Percentiles rank a stretch among this genome's conserved stretches.
Conservation (phyloP, 2,888 invertebrate species). For the Synergus itoensis region DNA sequence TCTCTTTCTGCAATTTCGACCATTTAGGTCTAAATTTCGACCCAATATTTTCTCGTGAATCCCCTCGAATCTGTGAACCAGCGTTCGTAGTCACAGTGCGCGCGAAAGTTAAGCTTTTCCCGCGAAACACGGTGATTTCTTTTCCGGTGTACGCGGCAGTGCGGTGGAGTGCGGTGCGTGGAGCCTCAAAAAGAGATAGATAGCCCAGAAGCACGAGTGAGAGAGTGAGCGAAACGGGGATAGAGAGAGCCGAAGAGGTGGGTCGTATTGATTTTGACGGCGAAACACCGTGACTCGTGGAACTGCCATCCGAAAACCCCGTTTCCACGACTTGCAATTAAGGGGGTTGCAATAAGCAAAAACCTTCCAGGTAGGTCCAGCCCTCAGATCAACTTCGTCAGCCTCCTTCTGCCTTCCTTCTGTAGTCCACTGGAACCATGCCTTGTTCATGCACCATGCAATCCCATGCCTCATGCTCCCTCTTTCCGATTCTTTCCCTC, state of each 20-base stretch:
- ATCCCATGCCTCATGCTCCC: constrained; percentile 54
- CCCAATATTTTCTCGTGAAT: background rate
- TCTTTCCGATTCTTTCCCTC: constrained; percentile 50
- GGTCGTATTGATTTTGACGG: constrained; percentile 67
- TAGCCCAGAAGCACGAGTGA: constrained; percentile 22
- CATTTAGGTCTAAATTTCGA: background rate
- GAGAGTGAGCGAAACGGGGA: constrained; percentile 45
- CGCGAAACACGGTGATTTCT: constrained; percentile 6
- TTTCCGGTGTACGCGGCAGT: background rate
- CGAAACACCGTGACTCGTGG: constrained; percentile 55
- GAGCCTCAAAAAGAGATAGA: constrained; percentile 6
- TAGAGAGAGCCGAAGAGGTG: constrained; percentile 59
- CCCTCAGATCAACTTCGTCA: constrained; percentile 21
- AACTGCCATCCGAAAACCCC: constrained; percentile 11
- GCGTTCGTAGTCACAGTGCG: background rate
- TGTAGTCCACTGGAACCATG: constrained; percentile 42
- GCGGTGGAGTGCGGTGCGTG: constrained; percentile 30
- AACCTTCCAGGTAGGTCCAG: constrained; percentile 5
- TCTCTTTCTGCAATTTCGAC: background rate
- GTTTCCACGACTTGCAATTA: background rate
- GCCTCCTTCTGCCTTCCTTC: constrained; percentile 8
- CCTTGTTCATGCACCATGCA: constrained; percentile 48
- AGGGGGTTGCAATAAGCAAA: constrained; percentile 11
- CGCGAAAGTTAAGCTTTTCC: constrained; percentile 9
- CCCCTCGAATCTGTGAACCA: background rate